phyloP scores from a whole-genome alignment of 1,140 invertebrate species.

The Drosophila melanogaster region Release_6_plus_ISO1_MT NT_033777.3:11217001-11217500 shows the following conservation, averaged over 20 bases:
- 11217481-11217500: conserved; percentile 68
- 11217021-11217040: conserved; percentile 26
- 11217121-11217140: conserved; percentile 13
- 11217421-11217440: conserved; percentile 63
- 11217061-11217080: not conserved
- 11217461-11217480: conserved; percentile 60
- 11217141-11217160: conserved; percentile 30
- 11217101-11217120: conserved; percentile 2
- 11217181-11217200: not conserved
- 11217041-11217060: not conserved
- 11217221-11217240: conserved; percentile 32
- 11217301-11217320: conserved; percentile 67
- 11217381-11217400: conserved; percentile 68
- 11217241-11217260: conserved; percentile 68
- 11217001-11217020: conserved; percentile 2
- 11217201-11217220: not conserved
- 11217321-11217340: conserved; percentile 58
- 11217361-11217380: conserved; percentile 65
- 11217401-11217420: conserved; percentile 69
- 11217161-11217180: conserved; percentile 1
- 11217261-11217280: conserved; percentile 65
- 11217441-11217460: conserved; percentile 70
- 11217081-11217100: conserved; percentile 7
- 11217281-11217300: conserved; percentile 63
- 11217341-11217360: conserved; percentile 70